Conservation (phyloP, 2,888 invertebrate genomes). For the Tenthredo amoena region DNA sequence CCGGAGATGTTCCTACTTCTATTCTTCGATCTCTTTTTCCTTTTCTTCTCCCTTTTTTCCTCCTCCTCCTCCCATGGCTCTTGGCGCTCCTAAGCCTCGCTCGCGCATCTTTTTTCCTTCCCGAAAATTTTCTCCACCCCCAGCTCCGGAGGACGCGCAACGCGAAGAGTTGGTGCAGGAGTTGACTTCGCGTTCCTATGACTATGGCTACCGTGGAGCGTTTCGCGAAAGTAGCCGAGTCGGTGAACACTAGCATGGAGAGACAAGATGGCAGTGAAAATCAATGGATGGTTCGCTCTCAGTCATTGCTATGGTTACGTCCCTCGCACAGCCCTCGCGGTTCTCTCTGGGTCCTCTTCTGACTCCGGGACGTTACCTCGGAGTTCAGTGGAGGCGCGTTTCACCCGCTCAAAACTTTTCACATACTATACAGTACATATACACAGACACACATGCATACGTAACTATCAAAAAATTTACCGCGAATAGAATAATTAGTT, state of each 20-base stretch:
- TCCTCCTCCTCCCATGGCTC: neutral
- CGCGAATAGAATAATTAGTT: neutral
- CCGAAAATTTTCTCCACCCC: slow-evolving; percentile 32
- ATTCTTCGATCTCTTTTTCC: slow-evolving; percentile 5
- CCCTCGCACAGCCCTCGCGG: slow-evolving; percentile 62
- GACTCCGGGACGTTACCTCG: slow-evolving; percentile 3
- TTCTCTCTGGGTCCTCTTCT: slow-evolving; percentile 52
- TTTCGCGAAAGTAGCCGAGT: slow-evolving; percentile 34
- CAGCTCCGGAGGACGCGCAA: neutral
- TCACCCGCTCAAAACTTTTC: slow-evolving; percentile 18
- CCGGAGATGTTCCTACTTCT: slow-evolving; percentile 13
- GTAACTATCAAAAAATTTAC: neutral
- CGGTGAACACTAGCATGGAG: slow-evolving; percentile 44
- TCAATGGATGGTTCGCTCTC: slow-evolving; percentile 72
- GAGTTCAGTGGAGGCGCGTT: slow-evolving; percentile 6
- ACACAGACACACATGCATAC: neutral
- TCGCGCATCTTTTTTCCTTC: slow-evolving; percentile 16
- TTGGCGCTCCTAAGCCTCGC: neutral
- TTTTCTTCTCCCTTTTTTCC: neutral
- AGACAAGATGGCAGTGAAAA: slow-evolving; percentile 77
- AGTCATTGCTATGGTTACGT: slow-evolving; percentile 75
- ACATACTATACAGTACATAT: neutral
- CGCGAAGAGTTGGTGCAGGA: slow-evolving; percentile 55
- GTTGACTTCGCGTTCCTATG: slow-evolving; percentile 19
- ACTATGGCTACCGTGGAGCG: slow-evolving; percentile 31